Evolutionary conservation across 2,888 invertebrate species (phyloP), one percentile per base, ranked within the genome.

Genomic region (Operophtera brumata): DNA sequence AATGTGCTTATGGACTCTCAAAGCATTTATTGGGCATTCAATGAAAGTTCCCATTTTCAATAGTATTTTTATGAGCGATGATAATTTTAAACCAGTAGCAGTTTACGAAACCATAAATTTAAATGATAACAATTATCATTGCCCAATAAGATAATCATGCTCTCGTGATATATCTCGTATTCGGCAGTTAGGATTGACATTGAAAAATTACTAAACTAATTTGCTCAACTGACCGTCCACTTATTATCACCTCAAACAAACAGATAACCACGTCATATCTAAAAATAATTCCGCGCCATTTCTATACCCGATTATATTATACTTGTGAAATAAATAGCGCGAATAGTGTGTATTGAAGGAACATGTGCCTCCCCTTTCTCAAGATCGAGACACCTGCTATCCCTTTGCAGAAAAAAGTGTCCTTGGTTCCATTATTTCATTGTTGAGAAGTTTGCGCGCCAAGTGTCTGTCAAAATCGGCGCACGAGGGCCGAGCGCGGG

Each of bases 401-500:
- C 75, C 77, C 70, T 72, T 67, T 68, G 82, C 75, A 90, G n/a
- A n/a, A 90, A 88, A 88, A 3, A 82, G 81, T 83, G 89, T 84
- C 89, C 89, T 89, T 89, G 89, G 78, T 66, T 77, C 75, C 82
- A 84, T 87, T 86, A 75, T 60, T 71, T 74, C 76, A 82, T 82
- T 84, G 82, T 83, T 78, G 70, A 71, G 72, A 77, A 75, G 80
- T 87, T 85, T 84, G 84, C 88, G 88, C 89, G 89, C 89, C 86
- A 88, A 89, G 87, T 85, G 86, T 72, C 71, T 80, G 82, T 83
- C 84, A 80, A 86, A 87, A 85, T 86, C 81, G 78, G 80, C 82
- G 77, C 78, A 83, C 75, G 81, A 75, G 75, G 57, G 67, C 75
- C 66, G 71, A 72, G 78, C 80, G 87, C 87, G 87, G 87, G 88